phyloP scores from a whole-genome alignment of 2,888 invertebrate species.

The Ethmia dodecea region DNA sequence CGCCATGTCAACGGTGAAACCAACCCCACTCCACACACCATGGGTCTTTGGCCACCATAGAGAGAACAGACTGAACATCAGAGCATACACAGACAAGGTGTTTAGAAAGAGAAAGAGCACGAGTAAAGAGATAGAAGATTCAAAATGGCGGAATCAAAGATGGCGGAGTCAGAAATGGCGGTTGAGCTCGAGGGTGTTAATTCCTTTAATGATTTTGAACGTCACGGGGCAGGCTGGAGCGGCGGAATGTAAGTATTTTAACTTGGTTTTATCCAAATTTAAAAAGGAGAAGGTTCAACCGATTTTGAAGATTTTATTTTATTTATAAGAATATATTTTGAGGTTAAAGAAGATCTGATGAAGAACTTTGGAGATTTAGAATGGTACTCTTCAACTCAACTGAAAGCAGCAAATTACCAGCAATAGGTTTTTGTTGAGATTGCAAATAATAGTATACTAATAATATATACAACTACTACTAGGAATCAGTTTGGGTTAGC shows the following conservation, averaged over 20 bases:
- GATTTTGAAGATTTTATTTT: no score
- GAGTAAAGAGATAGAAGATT: conserved; percentile 10
- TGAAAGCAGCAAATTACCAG: no score
- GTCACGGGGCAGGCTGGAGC: conserved; percentile 39
- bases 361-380: no score
- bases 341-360: no score
- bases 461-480: no score
- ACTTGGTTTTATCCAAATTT: no score
- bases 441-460: no score
- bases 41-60: conserved; percentile 20
- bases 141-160: conserved; percentile 15
- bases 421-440: no score
- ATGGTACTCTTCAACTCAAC: no score
- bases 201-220: conserved; percentile 55
- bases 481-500: no score
- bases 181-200: conserved; percentile 35
- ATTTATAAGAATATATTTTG: no score
- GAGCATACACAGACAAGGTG: conserved; percentile 19
- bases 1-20: conserved; percentile 67
- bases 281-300: no score
- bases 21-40: conserved; percentile 26
- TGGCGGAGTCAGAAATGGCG: conserved; percentile 37
- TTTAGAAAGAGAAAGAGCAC: conserved; percentile 21
- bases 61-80: conserved; percentile 12
- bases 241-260: conserved; percentile 44